Percentiles rank a stretch among this genome's conserved stretches.
These are phyloP conservation scores for Sciurus niger DNA, from an alignment of 2,113 vertebrate genomes.

Conservation along the genomic window DNA sequence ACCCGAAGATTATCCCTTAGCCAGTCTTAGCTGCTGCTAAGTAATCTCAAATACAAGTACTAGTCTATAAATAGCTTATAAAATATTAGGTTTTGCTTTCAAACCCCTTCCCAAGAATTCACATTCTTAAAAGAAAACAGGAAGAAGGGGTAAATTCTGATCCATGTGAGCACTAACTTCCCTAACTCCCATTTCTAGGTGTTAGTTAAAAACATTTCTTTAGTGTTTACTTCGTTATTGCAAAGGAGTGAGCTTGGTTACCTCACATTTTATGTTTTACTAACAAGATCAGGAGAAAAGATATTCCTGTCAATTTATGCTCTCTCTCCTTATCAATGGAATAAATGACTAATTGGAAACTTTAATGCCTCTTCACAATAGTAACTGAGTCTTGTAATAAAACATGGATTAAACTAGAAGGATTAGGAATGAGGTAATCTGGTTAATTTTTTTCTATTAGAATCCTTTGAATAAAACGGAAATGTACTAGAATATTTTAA, in stretches of 20 bases:
- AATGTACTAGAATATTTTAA: conserved; percentile 24
- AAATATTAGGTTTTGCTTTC: conserved; percentile 36
- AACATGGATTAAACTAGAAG: conserved; percentile 55
- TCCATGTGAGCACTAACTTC: not conserved
- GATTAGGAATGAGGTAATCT: conserved; percentile 4
- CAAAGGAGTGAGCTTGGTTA: not conserved
- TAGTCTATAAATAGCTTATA: conserved; percentile 27
- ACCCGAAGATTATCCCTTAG: not conserved
- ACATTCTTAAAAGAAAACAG: conserved; percentile 36
- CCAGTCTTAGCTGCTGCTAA: not conserved
- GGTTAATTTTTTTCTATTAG: conserved; percentile 5
- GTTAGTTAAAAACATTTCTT: not conserved
- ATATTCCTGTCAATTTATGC: not conserved
- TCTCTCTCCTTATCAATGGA: not conserved
- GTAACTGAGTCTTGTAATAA: conserved; percentile 20
- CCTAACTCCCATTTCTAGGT: not conserved
- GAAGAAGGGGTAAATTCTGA: conserved; percentile 5
- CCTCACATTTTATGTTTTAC: conserved; percentile 19
- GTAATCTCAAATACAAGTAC: conserved; percentile 46
- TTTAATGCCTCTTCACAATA: conserved; percentile 1
- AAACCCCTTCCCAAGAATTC: not conserved
- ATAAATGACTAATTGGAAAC: conserved; percentile 41
- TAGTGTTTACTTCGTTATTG: not conserved
- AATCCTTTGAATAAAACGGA: conserved; percentile 49
- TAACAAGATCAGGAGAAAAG: conserved; percentile 30